Base-by-base conservation (phyloP, 2,888 invertebrate genomes). In the Alcis repandata region DNA sequence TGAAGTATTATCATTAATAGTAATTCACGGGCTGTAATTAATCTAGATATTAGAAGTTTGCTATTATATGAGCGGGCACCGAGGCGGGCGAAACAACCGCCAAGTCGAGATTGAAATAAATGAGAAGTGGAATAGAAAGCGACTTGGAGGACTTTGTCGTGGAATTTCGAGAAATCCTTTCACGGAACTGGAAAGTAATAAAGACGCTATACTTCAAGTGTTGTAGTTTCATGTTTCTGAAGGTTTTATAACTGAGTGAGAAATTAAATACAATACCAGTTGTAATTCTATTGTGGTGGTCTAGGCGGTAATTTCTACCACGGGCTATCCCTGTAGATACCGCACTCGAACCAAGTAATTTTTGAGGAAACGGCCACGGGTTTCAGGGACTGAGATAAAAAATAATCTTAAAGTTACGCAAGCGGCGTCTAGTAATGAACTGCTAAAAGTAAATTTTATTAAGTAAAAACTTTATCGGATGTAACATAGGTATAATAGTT, bases 51-150 rank as follows among this genome's bases (percentile, higher is more conserved):
- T 36, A 19, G 17, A 36, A 51, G 19, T 49, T 33, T 17, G 17
- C 1, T 36, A 36, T 51, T 36, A 51, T 36, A 19, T 13, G 36
- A 33, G 17, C 33, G 19, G 15, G 19, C 36, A 7, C 51, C 0
- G 19, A 20, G 13, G 33, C 49, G 10, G 19, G 13, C 36, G 51
- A 13, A 36, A 36, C 33, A 13, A 36, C 15, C 51, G 36, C 17
- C 51, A 36, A 51, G 10, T 36, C 7, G 17, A 36, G 36, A 51
- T 51, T 36, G 32, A 17, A 49, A 49, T 36, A 51, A 51, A 51
- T 51, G 48, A 32, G 48, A 48, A 48, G 15, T 32, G 15, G 10
- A 36, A 51, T 36, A 36, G 36, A 51, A 9, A 19, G 36, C 49
- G 32, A 27, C 27, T 27, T 27, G 27, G 27, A 15, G 13, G 9